Evolutionary conservation across 2,113 vertebrate genomes (phyloP), one percentile per base, ranked within the genome.

Genomic region (Brachyhypopomus occidentalis): DNA sequence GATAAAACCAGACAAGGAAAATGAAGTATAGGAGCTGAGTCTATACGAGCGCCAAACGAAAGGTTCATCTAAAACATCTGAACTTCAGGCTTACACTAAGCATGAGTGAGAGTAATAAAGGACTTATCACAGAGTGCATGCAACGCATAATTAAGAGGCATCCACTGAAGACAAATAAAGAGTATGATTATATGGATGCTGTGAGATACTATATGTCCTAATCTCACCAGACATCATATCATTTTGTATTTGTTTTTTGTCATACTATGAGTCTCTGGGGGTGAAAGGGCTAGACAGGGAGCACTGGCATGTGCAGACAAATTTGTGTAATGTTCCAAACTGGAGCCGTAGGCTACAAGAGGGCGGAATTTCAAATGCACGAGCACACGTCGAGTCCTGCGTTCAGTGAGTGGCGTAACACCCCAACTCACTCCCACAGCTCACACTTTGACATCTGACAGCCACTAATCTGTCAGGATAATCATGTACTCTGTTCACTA

Each of bases 361-460:
- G 41, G 17, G 1, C 30, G n/a, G 72, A 58, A 72, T 72, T 66
- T 67, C 9, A 12, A 45, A 64, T 41, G 77, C 82, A 48, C 11
- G 69, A 48, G 73, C 45, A 67, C 64, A 77, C 76, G 73, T 83
- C 69, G 82, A 84, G 34, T 70, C 48, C 62, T 30, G 80, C 71
- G 84, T 84, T 89, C 89, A 87, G 74, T 90, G 86, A 80, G 79
- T 86, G 23, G 45, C 66, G 86, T 84, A 89, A 76, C 86, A 88
- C 87, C 76, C 86, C 88, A 90, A 88, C 89, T 89, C 86, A 82
- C 88, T 83, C 86, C 80, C 82, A 86, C 56, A 45, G 14, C 52
- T 82, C 84, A 88, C 89, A 88, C 88, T 88, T 88, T 90, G 90
- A 91, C 89, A 90, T 89, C 80, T 89, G 89, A 88, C 87, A 87